Percentiles rank a stretch among this genome's conserved stretches.
Conservation (phyloP, 1,140 invertebrate species). For the Drosophila bocqueti region DNA sequence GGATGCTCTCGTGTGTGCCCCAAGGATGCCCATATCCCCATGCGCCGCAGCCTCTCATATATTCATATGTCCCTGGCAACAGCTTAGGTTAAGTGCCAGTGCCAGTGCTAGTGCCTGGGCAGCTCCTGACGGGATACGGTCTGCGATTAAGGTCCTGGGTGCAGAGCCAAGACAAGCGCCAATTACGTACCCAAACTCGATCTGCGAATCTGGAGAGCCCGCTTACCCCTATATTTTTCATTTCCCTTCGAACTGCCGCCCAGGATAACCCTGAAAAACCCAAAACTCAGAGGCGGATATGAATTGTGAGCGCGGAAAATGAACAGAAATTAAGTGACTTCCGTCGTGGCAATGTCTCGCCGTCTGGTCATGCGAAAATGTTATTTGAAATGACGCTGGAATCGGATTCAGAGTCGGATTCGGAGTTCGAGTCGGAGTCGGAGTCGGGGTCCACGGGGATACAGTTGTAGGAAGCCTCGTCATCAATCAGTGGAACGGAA, state of each 20-base stretch:
- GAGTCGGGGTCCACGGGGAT: neutral
- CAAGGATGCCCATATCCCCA: neutral
- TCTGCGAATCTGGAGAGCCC: neutral
- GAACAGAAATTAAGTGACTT: slow-evolving; percentile 81
- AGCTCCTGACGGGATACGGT: slow-evolving; percentile 17
- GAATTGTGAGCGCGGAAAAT: slow-evolving; percentile 78
- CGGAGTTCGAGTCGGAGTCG: neutral
- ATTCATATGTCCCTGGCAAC: slow-evolving; percentile 45
- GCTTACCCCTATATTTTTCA: neutral
- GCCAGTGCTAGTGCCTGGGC: slow-evolving; percentile 14
- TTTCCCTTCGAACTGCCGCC: slow-evolving; percentile 22
- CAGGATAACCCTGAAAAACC: slow-evolving; percentile 53
- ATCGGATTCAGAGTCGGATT: neutral
- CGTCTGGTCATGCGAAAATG: slow-evolving; percentile 72
- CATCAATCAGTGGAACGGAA: slow-evolving; percentile 27
- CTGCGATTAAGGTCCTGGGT: slow-evolving; percentile 55
- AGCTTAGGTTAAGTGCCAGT: slow-evolving; percentile 51
- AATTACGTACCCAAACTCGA: slow-evolving; percentile 19
- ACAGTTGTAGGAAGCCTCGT: slow-evolving; percentile 3
- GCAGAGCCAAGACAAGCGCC: slow-evolving; percentile 16
- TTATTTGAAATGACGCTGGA: slow-evolving; percentile 55
- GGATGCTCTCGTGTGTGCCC: neutral
- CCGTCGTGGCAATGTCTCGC: slow-evolving; percentile 77
- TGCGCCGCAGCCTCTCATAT: slow-evolving; percentile 8
- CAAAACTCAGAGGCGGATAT: slow-evolving; percentile 68